Evolutionary conservation across 2,797 vertebrate genomes (phyloP), one percentile per base, ranked within the genome.

Genomic region (Choloepus didactylus): DNA sequence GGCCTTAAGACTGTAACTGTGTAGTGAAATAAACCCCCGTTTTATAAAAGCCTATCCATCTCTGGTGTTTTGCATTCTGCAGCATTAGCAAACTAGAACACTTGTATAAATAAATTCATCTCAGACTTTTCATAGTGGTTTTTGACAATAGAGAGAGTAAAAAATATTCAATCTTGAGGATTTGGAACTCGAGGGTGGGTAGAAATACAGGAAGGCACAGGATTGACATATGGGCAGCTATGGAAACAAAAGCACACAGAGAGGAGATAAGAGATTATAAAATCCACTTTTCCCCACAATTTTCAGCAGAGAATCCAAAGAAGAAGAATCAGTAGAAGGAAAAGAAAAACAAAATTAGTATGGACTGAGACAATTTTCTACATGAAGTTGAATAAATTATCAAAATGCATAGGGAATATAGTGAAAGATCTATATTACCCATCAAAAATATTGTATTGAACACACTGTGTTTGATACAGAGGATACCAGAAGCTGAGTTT

Each of bases 351-450:
- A 21, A 62, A 44, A 9, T 67, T 31, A 44, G 56, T 6, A 59
- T 35, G 31, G 9, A 89, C 6, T 62, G 51, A 95, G 29, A 89
- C 2, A 35, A 62, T 60, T 86, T 93, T 44, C 19, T 92, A 29
- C 21, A 46, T 91, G 51, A 96, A 82, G 79, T 4, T 9, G 64
- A 89, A 54, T 82, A 81, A 88, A 31, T 89, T 10, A 80, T 35
- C 15, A 72, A 85, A 81, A 70, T 89, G 12, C 3, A 49, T 56
- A 62, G 12, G 4, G 73, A 86, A 83, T 67, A 9, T 25, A 79
- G 35, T 79, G 27, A 60, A 49, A 35, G 10, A 27, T 1, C 4
- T 70, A 6, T 64, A 81, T 44, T 86, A 87, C 31, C 77, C 1
- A 9, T 86, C 49, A 56, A 49, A 44, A 9, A 72, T 89, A 67